A percentile compares a stretch with the other conserved stretches of the same genome.
phyloP scores from a whole-genome alignment of 2,797 vertebrate species.

The Pipistrellus kuhlii region DNA sequence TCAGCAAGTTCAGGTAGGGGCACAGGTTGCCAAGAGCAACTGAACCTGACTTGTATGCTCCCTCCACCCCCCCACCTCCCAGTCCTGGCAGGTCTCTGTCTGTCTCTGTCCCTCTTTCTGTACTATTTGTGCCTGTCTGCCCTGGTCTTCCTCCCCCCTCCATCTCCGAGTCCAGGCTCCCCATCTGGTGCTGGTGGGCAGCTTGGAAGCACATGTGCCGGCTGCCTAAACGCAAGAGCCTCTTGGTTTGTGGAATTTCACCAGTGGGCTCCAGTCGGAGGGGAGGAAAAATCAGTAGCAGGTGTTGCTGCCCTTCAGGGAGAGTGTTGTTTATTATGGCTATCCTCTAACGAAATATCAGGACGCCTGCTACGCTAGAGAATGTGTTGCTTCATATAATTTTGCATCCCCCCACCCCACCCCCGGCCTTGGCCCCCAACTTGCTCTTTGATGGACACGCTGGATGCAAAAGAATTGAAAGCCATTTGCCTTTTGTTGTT shows the following conservation, averaged over 20 bases:
- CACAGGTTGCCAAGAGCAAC: background rate
- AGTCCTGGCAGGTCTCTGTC: background rate
- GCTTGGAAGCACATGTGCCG: conserved; percentile 76
- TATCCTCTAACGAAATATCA: conserved; percentile 77
- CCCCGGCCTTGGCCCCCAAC: background rate
- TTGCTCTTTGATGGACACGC: background rate
- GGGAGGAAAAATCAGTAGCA: conserved; percentile 73
- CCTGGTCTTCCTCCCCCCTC: background rate
- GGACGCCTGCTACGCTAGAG: conserved; percentile 56
- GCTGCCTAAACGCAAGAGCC: conserved; percentile 60
- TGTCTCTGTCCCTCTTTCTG: background rate
- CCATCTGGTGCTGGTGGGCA: conserved; percentile 56
- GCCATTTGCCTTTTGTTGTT: conserved; percentile 46
- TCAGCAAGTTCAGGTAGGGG: no score
- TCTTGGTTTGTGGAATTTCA: conserved; percentile 65
- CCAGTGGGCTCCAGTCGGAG: conserved; percentile 45
- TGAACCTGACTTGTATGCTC: background rate
- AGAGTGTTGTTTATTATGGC: conserved; percentile 63
- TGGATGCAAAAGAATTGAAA: conserved; percentile 53
- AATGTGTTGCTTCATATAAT: conserved; percentile 78
- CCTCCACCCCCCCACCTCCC: background rate
- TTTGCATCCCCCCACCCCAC: conserved; percentile 29
- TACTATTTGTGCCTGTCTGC: background rate
- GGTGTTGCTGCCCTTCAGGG: conserved; percentile 57
- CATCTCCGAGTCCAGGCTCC: background rate